Conservation (phyloP, 2,113 vertebrate species). For the Ophthalmolycus amberensis region DNA sequence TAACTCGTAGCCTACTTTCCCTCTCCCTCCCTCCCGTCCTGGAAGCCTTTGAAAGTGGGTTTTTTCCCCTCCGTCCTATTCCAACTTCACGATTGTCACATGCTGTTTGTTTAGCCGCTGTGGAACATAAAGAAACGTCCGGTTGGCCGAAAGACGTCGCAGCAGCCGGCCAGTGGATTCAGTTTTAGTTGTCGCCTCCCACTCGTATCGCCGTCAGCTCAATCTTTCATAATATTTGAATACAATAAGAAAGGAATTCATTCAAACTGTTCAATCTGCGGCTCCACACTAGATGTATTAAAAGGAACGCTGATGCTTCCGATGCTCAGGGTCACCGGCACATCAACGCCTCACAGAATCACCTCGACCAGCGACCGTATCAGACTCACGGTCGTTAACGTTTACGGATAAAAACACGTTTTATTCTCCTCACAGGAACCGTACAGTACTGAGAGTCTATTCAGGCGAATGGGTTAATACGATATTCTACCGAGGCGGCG, state of each 20-base stretch:
- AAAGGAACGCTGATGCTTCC: neutral
- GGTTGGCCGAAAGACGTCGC: conserved; percentile 12
- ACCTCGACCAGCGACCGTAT: neutral
- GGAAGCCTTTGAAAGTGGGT: conserved; percentile 62
- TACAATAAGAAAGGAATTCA: neutral
- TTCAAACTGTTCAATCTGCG: neutral
- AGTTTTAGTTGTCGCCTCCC: neutral
- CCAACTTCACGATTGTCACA: conserved; percentile 42
- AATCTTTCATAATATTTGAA: neutral
- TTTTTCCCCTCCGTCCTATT: neutral
- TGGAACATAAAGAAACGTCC: conserved; percentile 25
- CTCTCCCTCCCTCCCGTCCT: conserved; percentile 50
- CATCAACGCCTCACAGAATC: neutral
- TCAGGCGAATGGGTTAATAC: neutral
- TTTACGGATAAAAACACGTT: neutral
- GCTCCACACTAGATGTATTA: neutral
- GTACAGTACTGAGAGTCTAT: neutral
- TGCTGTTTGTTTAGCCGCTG: conserved; percentile 41
- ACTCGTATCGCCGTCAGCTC: neutral
- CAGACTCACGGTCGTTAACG: neutral
- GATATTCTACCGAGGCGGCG: neutral
- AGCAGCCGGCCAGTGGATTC: conserved; percentile 13
- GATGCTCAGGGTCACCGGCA: neutral
- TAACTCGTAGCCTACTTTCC: conserved; percentile 66
- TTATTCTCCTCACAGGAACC: neutral